Evolutionary conservation across 2,888 invertebrate genomes (phyloP).

Genomic region (Galeopsomyia nigrocyanea): DNA sequence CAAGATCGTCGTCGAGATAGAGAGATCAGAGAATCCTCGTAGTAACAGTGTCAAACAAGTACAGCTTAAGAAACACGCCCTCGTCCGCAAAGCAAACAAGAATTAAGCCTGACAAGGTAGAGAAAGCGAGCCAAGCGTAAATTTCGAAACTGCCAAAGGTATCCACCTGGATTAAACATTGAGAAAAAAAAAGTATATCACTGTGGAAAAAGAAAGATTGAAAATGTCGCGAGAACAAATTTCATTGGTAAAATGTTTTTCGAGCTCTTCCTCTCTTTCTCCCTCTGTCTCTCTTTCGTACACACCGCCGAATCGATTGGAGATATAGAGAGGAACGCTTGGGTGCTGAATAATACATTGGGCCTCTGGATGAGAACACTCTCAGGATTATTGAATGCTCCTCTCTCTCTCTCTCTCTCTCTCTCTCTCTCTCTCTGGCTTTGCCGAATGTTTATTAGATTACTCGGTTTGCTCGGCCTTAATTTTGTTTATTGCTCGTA

Average conservation of each 20-base stretch:
- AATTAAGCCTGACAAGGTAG: background rate
- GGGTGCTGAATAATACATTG: slow-evolving; percentile 42
- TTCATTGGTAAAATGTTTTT: slow-evolving; percentile 30
- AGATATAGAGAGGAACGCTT: slow-evolving; percentile 25
- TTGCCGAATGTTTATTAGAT: slow-evolving; percentile 30
- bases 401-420: background rate
- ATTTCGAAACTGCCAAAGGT: background rate
- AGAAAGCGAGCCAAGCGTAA: background rate
- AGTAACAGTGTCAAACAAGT: too few species aligned
- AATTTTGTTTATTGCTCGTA: background rate
- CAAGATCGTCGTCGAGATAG: too few species aligned
- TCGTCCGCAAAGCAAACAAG: too few species aligned
- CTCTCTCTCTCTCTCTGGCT: background rate
- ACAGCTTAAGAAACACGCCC: too few species aligned
- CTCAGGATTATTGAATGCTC: slow-evolving; percentile 39
- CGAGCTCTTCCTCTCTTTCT: slow-evolving; percentile 39
- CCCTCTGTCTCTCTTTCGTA: slow-evolving; percentile 43
- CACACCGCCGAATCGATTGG: slow-evolving; percentile 39
- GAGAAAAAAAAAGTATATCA: slow-evolving; percentile 1
- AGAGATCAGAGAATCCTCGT: too few species aligned
- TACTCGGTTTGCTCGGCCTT: slow-evolving; percentile 13
- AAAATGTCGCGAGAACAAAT: background rate
- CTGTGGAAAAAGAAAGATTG: background rate
- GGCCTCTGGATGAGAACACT: slow-evolving; percentile 27
- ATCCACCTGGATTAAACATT: background rate